Base-by-base conservation (phyloP, 2,113 vertebrate genomes). In the Cisticola juncidis region DNA sequence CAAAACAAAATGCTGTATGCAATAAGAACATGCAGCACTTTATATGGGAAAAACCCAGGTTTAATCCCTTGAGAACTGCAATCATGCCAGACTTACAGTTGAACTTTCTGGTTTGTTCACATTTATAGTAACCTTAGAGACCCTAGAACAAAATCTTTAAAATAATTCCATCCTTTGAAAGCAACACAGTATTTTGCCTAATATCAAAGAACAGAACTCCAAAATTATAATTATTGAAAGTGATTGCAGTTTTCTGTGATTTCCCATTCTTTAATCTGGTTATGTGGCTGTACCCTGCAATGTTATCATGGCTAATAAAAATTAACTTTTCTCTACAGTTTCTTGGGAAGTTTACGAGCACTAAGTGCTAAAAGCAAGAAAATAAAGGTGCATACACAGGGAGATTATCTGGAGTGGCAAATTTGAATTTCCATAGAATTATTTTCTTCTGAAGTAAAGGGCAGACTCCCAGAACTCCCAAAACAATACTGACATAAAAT, bases 331-430 rank as follows among this genome's bases (percentile, higher is more conserved):
- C 24, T 42, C 36, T 45, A 65, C 48, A 45, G 44, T 28, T 79
- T 66, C 25, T 36, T 1, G 1, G 16, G 12, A 62, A 28, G 4
- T 88, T 82, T 53, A 61, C 11, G 14, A 57, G 42, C 28, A 26
- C 9, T 24, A 33, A 35, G 22, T 57, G 14, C 18, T 64, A 44
- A 68, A 76, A 58, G 9, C 44, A 72, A 56, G 15, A 16, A 40
- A 54, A 79, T 17, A 7, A 93, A 58, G 6, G 3, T 38, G 9
- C 35, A 13, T 2, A 10, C 21, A 21, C 7, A 14, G 33, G 33
- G 9, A 48, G 9, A 50, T 45, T 33, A 40, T 29, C 35, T 80
- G 23, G 42, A 70, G 23, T 18, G 23, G 23, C 0, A 0, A 20
- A 26, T 25, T 45, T 24, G 36, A 24, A 73, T 58, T 79, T 71